Evolutionary conservation across 2,113 vertebrate genomes (phyloP).

Genomic region (Nothocercus nigrocapillus): DNA sequence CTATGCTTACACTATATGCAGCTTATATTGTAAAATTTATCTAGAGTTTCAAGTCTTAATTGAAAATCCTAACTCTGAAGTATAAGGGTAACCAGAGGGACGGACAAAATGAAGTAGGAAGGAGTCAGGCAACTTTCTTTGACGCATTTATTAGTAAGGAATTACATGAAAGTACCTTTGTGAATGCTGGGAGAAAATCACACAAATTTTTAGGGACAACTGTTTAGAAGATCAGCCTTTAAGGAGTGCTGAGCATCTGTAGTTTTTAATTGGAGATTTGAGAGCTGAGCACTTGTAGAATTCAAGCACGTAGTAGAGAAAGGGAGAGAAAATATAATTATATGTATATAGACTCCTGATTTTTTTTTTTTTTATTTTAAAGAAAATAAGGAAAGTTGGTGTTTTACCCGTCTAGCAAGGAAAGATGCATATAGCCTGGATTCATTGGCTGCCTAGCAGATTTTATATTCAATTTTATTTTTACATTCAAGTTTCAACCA

Average conservation of each 20-base stretch:
- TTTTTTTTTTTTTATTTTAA: too few relatives aligned
- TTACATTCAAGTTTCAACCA: constrained; percentile 20
- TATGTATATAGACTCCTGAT: not conserved
- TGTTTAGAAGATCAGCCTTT: not conserved
- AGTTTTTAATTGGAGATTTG: not conserved
- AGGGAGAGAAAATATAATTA: not conserved
- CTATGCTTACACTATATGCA: too few relatives aligned
- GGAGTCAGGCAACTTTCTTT: not conserved
- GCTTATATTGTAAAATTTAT: not conserved
- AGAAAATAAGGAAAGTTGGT: not conserved
- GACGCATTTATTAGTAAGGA: not conserved
- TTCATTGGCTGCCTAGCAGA: constrained; percentile 1
- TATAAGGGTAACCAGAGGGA: not conserved
- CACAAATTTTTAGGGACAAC: not conserved
- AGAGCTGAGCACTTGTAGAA: not conserved
- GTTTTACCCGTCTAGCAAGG: not conserved
- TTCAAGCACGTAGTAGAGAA: not conserved
- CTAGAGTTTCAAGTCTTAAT: not conserved
- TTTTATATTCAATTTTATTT: constrained; percentile 36
- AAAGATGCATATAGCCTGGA: not conserved
- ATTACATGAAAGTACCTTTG: not conserved
- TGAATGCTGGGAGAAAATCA: not conserved
- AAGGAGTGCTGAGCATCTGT: not conserved
- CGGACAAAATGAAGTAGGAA: not conserved
- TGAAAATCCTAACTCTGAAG: not conserved